Conservation (phyloP, 1,140 invertebrate genomes). For the Drosophila kohkoa region DNA sequence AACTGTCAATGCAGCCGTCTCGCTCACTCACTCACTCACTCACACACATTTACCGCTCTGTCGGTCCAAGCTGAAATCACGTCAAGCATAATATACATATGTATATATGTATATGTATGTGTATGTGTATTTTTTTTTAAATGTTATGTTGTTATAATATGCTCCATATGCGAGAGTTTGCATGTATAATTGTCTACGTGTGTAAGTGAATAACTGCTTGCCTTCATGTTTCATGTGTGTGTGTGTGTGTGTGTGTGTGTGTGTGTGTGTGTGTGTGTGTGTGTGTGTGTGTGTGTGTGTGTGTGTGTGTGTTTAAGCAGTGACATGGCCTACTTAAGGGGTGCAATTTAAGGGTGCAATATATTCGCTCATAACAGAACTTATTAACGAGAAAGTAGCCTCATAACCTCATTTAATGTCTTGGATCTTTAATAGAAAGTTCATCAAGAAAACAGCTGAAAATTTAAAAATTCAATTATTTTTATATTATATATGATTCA, state of each 20-base stretch:
- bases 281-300: no score
- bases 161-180: not conserved
- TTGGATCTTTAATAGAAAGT: no score
- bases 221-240: not conserved
- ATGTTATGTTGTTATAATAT: constrained; percentile 31
- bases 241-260: not conserved
- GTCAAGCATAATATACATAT: constrained; percentile 11
- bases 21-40: not conserved
- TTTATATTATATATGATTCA: no score
- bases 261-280: not conserved
- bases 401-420: constrained; percentile 21
- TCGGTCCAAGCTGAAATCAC: constrained; percentile 18
- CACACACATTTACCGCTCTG: not conserved
- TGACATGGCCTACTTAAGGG: not conserved
- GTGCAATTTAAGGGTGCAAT: not conserved
- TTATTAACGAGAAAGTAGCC: not conserved
- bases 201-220: not conserved
- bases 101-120: no score
- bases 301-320: not conserved
- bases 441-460: no score
- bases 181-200: constrained; percentile 9
- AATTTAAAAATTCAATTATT: no score
- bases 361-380: not conserved
- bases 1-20: constrained; percentile 26
- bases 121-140: not conserved